phyloP scores from a whole-genome alignment of 2,797 vertebrate species.

The Pseudochromis fuscus region DNA sequence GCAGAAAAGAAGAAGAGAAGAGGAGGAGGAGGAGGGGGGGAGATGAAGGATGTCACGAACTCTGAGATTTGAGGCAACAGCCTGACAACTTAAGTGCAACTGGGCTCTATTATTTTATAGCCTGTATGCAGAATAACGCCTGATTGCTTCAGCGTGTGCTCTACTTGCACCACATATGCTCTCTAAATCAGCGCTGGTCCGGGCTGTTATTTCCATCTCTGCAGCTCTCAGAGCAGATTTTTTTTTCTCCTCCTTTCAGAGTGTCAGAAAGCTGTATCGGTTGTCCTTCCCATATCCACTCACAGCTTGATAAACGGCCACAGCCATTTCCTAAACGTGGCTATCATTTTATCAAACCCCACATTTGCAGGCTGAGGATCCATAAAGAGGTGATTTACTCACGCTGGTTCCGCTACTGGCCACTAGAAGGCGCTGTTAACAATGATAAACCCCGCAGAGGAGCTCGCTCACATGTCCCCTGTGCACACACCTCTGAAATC shows the following conservation, averaged over 20 bases:
- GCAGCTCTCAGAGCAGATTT: conserved; percentile 28
- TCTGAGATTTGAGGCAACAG: conserved; percentile 53
- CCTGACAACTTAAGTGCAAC: conserved; percentile 65
- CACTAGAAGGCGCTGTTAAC: conserved; percentile 87
- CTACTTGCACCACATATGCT: conserved; percentile 46
- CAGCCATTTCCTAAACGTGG: conserved; percentile 35
- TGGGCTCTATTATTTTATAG: conserved; percentile 62
- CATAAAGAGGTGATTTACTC: conserved; percentile 28
- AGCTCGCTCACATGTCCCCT: conserved; percentile 8
- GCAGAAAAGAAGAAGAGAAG: conserved; percentile 13
- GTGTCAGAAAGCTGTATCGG: conserved; percentile 47
- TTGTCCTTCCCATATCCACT: conserved; percentile 42
- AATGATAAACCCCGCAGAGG: conserved; percentile 61
- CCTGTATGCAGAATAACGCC: conserved; percentile 51
- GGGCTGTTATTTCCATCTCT: conserved; percentile 59
- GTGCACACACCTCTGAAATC: conserved; percentile 3
- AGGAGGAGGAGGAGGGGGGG: not conserved
- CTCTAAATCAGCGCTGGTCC: conserved; percentile 53
- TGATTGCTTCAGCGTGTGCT: conserved; percentile 74
- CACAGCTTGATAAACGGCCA: conserved; percentile 39
- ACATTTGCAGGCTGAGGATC: conserved; percentile 30
- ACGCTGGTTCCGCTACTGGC: conserved; percentile 43
- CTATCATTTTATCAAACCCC: conserved; percentile 17
- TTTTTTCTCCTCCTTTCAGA: conserved; percentile 30
- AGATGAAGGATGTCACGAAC: conserved; percentile 42